These are phyloP conservation scores for Apis florea DNA, from an alignment of 1,140 invertebrate genomes.

Conservation along the genomic window DNA sequence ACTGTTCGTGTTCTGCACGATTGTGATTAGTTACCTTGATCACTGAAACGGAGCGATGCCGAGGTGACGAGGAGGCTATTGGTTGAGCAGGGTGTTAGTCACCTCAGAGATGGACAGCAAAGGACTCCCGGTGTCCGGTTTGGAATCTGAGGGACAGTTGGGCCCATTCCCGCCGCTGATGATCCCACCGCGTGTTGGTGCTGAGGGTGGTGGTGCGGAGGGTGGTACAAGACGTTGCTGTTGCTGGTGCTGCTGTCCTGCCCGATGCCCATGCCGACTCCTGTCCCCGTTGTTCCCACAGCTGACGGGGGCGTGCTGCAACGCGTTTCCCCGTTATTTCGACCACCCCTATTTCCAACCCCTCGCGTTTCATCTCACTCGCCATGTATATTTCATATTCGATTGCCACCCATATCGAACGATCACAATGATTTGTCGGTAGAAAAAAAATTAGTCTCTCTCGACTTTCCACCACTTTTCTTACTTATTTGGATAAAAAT, in stretches of 20 bases:
- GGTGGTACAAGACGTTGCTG: slow-evolving; percentile 75
- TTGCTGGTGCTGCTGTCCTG: slow-evolving; percentile 71
- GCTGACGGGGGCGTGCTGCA: slow-evolving; percentile 77
- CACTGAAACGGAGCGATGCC: slow-evolving; percentile 54
- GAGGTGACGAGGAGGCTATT: slow-evolving; percentile 77
- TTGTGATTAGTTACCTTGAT: slow-evolving; percentile 58
- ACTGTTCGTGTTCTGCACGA: neutral
- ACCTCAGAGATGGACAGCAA: slow-evolving; percentile 91
- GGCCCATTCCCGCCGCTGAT: slow-evolving; percentile 71
- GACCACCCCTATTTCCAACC: slow-evolving; percentile 51
- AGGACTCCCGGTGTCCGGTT: slow-evolving; percentile 87
- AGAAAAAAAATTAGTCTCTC: neutral
- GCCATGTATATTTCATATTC: neutral
- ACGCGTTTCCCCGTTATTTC: slow-evolving; percentile 66
- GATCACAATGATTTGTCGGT: too few species aligned
- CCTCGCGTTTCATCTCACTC: neutral
- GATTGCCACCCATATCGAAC: neutral
- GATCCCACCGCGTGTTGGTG: slow-evolving; percentile 73
- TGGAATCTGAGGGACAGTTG: slow-evolving; percentile 81
- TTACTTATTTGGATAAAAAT: neutral
- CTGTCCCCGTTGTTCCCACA: slow-evolving; percentile 75
- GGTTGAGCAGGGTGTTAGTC: slow-evolving; percentile 89
- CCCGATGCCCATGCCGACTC: slow-evolving; percentile 69
- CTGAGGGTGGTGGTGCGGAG: slow-evolving; percentile 66
- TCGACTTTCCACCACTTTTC: neutral